phyloP scores from a whole-genome alignment of 2,797 vertebrate genomes.

The Paguma larvata region DNA sequence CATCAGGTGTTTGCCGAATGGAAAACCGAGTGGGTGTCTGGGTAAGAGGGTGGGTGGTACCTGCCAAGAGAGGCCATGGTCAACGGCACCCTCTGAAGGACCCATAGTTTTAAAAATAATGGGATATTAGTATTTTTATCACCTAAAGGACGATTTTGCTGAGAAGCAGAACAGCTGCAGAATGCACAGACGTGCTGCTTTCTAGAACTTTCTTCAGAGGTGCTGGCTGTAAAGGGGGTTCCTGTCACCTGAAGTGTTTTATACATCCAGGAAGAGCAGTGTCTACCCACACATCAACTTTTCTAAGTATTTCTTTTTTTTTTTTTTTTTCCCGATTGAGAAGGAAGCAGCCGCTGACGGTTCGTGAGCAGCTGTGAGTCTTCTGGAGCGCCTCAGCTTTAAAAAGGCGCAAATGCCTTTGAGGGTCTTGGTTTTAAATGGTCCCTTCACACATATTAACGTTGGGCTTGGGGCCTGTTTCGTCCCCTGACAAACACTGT shows the following conservation, averaged over 20 bases:
- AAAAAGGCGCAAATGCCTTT: too few relatives aligned
- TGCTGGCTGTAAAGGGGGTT: background rate
- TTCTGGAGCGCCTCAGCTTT: background rate
- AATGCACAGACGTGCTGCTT: background rate
- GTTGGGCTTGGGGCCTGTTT: background rate
- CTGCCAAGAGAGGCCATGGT: too few relatives aligned
- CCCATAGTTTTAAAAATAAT: accelerated
- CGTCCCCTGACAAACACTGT: too few relatives aligned
- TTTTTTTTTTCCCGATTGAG: background rate
- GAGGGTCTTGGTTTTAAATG: background rate
- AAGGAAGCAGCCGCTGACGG: background rate
- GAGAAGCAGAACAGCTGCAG: background rate
- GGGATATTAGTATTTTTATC: background rate
- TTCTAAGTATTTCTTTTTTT: background rate
- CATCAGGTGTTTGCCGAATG: background rate
- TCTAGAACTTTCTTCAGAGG: background rate
- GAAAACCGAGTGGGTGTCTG: background rate
- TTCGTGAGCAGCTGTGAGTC: background rate
- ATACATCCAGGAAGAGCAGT: background rate
- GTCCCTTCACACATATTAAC: background rate
- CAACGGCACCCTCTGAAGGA: background rate
- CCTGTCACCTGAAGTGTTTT: background rate
- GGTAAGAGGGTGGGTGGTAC: background rate
- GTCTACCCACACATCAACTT: background rate
- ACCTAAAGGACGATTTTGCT: too few relatives aligned